Percentiles rank a stretch among this genome's conserved stretches.
Conservation (phyloP, 2,888 invertebrate genomes). For the Willowsia nigromaculata region DNA sequence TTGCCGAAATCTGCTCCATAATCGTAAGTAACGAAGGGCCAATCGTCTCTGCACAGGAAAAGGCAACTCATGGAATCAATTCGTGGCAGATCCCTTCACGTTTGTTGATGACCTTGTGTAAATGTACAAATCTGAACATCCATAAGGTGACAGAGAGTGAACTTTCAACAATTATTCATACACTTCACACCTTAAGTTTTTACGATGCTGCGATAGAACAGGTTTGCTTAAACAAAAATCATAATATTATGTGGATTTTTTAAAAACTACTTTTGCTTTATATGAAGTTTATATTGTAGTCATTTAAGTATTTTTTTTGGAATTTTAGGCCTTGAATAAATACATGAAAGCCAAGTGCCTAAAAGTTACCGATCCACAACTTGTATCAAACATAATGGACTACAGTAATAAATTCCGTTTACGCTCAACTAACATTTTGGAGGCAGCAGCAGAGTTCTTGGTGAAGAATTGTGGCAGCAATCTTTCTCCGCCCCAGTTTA, state of each 20-base stretch:
- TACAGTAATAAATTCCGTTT: slow-evolving; percentile 84
- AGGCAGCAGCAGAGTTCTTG: slow-evolving; percentile 83
- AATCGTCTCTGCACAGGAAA: slow-evolving; percentile 70
- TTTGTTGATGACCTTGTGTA: slow-evolving; percentile 80
- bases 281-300: neutral
- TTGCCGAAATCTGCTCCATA: slow-evolving; percentile 79
- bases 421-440: slow-evolving; percentile 83
- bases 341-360: slow-evolving; percentile 83
- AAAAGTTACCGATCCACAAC: slow-evolving; percentile 80
- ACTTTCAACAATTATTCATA: slow-evolving; percentile 80
- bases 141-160: slow-evolving; percentile 84
- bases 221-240: slow-evolving; percentile 60
- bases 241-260: no score
- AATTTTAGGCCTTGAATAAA: slow-evolving; percentile 84
- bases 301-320: slow-evolving; percentile 20
- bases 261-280: no score
- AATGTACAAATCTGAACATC: slow-evolving; percentile 85
- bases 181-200: slow-evolving; percentile 71
- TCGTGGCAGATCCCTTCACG: slow-evolving; percentile 78
- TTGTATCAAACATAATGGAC: slow-evolving; percentile 84
- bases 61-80: slow-evolving; percentile 44
- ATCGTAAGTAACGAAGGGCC: slow-evolving; percentile 69
- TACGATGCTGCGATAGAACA: slow-evolving; percentile 74
- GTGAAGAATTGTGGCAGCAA: slow-evolving; percentile 82
- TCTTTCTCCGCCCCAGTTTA: slow-evolving; percentile 83